Base-by-base conservation (phyloP, 2,797 vertebrate species). In the Ficedula albicollis region DNA sequence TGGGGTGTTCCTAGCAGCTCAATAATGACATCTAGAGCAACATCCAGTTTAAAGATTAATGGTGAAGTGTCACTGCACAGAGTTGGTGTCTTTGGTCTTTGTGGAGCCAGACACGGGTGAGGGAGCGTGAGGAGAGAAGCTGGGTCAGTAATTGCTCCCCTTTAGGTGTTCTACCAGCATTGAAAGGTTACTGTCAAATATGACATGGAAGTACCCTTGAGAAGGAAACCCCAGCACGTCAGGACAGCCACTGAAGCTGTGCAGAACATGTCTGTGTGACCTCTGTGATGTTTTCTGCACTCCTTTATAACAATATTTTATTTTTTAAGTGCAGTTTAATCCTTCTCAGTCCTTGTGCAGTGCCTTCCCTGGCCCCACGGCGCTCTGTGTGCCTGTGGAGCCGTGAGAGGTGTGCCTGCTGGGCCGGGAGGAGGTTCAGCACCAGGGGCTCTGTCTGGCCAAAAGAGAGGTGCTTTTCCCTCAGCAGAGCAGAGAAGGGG, bases 251-350 rank as follows among this genome's bases (percentile, higher is more conserved):
- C n/a, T 32, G 26, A 32, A 58, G 23, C 54, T 60, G 20, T 38
- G 29, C 62, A 25, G 70, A 29, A 22, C 0, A 0, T 32, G 6
- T 17, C 20, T 49, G 1, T 48, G 29, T 32, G 39, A 16, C 13
- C n/a, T 51, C 55, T 34, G n/a, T 2, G 0, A 8, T 10, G 1
- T 9, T 55, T 55, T 82, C 55, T 64, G 59, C 62, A 22, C 15
- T 79, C 5, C 41, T 59, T 36, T 36, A 8, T 52, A 15, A 10
- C 8, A 11, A 1, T 1, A 8, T 19, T 73, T 29, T 55, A 10
- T 17, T 26, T 49, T 91, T 63, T n/a, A 48, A 62, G 27, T 0
- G 1, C 27, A 4, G 18, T 48, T 25, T n/a, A 38, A 62, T 29
- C 7, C 32, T 62, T 60, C 20, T 4, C 20, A 11, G 6, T 46